Evolutionary conservation across 2,797 vertebrate genomes (phyloP).

Genomic region (Sebastiscus tertius): DNA sequence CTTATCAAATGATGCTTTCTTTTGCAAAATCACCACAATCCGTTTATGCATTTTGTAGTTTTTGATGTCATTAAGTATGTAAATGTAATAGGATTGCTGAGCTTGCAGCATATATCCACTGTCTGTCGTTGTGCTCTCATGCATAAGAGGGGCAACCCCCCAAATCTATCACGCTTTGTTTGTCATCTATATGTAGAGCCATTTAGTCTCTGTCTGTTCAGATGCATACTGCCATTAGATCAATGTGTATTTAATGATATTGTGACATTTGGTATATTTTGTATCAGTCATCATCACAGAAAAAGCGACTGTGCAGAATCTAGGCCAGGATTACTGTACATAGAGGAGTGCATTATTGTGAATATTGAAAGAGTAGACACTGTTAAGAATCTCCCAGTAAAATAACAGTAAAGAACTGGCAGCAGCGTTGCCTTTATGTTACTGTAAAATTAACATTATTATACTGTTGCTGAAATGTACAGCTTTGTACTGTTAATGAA

Average conservation of each 20-base stretch:
- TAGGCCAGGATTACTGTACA: conserved; percentile 44
- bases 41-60: background rate
- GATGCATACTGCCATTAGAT: background rate
- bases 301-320: conserved; percentile 19
- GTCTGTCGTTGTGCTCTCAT: conserved; percentile 19
- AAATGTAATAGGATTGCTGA: background rate
- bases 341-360: conserved; percentile 22
- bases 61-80: background rate
- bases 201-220: background rate
- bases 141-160: conserved; percentile 8
- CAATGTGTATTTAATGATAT: background rate
- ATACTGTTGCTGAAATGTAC: too few species aligned
- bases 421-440: too few species aligned
- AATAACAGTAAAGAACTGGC: too few species aligned
- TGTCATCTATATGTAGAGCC: conserved; percentile 3
- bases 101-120: background rate
- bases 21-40: background rate
- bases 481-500: too few species aligned
- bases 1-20: background rate
- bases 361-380: too few species aligned
- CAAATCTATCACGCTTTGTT: conserved; percentile 41
- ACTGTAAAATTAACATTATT: too few species aligned
- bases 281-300: conserved; percentile 7
- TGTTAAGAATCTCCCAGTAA: too few species aligned
- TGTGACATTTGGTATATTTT: conserved; percentile 5